Evolutionary conservation across 2,888 invertebrate species (phyloP), one percentile per base, ranked within the genome.

Genomic region (Desoria tigrina): DNA sequence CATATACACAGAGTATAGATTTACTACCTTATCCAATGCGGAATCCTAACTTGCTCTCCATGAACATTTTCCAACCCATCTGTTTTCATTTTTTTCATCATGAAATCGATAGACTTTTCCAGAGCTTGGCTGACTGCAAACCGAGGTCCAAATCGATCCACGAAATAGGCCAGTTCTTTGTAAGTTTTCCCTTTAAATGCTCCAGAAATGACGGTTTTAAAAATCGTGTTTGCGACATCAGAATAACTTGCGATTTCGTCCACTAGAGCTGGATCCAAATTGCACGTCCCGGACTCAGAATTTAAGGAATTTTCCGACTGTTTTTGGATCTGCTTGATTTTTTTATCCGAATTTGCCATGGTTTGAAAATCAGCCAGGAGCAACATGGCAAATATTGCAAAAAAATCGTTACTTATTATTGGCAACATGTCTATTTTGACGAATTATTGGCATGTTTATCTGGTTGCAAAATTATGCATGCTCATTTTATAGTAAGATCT

Each of bases 231-330:
- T 28, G 82, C 84, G 14, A 83, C 78, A 60, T 79, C 77, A 75
- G 81, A 78, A 76, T 87, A 87, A 27, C 83, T 81, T 37, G 82
- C 80, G 72, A 89, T 88, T 79, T 89, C 88, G 32, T 82, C 77
- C 42, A 83, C 78, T 1, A 69, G 58, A 9, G 4, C 14, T 14
- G 23, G 45, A 45, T 23, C 42, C 42, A 57, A 23, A 39, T 57
- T 57, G 57, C 57, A 57, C 9, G n/a, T n/a, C n/a, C n/a, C n/a
- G n/a, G n/a, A n/a, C n/a, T n/a, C n/a, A n/a, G n/a, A n/a, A n/a
- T n/a, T n/a, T n/a, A n/a, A n/a, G n/a, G n/a, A n/a, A n/a, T n/a
- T n/a, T n/a, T n/a, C n/a, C n/a, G n/a, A n/a, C n/a, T n/a, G n/a
- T n/a, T n/a, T n/a, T n/a, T n/a, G n/a, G n/a, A n/a, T n/a, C n/a